Base-by-base conservation (phyloP, 2,113 vertebrate species). In the Sclerurus mexicanus region DNA sequence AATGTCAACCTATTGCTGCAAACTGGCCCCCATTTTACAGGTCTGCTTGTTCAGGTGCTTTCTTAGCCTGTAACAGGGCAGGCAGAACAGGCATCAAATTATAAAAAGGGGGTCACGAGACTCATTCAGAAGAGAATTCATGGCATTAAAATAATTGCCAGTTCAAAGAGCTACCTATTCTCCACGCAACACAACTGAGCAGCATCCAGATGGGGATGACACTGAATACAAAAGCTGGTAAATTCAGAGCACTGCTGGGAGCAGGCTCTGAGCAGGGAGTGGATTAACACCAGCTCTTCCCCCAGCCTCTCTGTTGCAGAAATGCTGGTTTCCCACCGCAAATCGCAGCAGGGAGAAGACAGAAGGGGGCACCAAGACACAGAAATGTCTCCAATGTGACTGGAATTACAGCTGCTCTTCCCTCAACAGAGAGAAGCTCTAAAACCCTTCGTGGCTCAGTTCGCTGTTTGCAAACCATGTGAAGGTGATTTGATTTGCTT, bases 391-490 rank as follows among this genome's bases (percentile, higher is more conserved):
- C 35, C 46, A 2, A 0, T 13, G 40, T 47, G n/a, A 56, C 9
- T 18, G 27, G 46, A 91, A 81, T 55, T 67, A 21, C n/a, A 39
- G 18, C n/a, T 42, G 35, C 47, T 93, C 72, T 49, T 66, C 35
- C 50, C 64, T 78, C 39, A 74, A 2, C 18, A 19, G 31, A 50
- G 28, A 73, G 25, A 69, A 47, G 33, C 30, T 86, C 72, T 47
- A 24, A 59, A 78, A 74, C 33, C 12, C 14, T 28, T 58, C 6
- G 9, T 2, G 20, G 66, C 30, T 81, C 69, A 74, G 23, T 58
- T 47, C 12, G 14, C 44, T 46, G 14, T 14, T 72, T 75, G 39
- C 44, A 55, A 55, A 72, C 42, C 1, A 0, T 0, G 0, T 15
- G 33, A 81, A 78, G 56, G 4, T 24, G 27, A 49, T 53, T 55